These are phyloP conservation scores for Lichenostomus cassidix DNA, from an alignment of 2,113 vertebrate genomes.

Conservation along the genomic window DNA sequence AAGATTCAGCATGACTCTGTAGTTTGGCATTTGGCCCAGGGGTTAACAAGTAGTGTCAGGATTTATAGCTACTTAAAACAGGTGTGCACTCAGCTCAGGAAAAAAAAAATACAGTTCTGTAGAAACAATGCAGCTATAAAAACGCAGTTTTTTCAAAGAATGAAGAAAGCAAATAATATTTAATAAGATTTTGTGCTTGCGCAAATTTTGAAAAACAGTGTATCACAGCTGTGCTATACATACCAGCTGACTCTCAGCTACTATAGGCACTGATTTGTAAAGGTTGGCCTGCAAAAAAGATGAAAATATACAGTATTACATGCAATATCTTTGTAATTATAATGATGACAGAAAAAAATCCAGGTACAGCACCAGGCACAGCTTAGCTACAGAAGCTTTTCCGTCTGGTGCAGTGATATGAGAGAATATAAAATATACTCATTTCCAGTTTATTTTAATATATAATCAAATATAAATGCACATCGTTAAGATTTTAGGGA, in stretches of 20 bases:
- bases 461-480: neutral
- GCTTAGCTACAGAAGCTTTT: neutral
- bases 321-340: neutral
- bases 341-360: neutral
- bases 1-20: neutral
- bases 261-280: slow-evolving; percentile 55
- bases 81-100: neutral
- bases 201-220: neutral
- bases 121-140: neutral
- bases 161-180: neutral
- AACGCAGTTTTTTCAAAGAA: neutral
- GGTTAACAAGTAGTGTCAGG: neutral
- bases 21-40: neutral
- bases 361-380: neutral
- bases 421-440: neutral
- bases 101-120: neutral
- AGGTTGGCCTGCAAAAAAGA: slow-evolving; percentile 81
- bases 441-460: neutral
- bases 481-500: neutral
- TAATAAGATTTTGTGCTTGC: neutral
- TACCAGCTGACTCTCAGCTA: slow-evolving; percentile 74
- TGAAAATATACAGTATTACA: neutral
- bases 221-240: neutral
- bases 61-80: neutral
- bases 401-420: neutral